These are phyloP conservation scores for Moxostoma hubbsi DNA, from an alignment of 2,797 vertebrate genomes.

Conservation along the genomic window DNA sequence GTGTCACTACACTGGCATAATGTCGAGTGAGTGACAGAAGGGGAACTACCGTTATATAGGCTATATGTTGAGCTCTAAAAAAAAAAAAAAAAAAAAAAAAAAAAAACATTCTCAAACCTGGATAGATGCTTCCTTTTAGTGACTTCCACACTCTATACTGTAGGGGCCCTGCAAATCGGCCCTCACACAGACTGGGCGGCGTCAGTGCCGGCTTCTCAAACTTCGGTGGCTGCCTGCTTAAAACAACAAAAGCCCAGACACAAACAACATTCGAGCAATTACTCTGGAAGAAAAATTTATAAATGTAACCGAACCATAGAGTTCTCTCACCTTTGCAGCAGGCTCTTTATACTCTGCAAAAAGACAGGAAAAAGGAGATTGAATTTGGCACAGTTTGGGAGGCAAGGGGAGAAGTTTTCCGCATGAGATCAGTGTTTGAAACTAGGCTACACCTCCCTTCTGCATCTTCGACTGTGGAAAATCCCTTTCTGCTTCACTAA, in stretches of 20 bases:
- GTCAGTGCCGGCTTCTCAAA: conserved; percentile 79
- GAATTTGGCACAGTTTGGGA: conserved; percentile 65
- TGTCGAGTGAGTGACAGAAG: too few relatives aligned
- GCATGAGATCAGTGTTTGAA: conserved; percentile 79
- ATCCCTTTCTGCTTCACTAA: conserved; percentile 67
- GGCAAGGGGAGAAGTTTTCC: conserved; percentile 66
- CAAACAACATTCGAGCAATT: conserved; percentile 23
- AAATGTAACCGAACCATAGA: conserved; percentile 9
- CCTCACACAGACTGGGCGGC: conserved; percentile 78
- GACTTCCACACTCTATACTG: conserved; percentile 86
- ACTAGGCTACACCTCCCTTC: conserved; percentile 65
- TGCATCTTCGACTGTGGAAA: conserved; percentile 65
- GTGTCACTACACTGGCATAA: too few relatives aligned
- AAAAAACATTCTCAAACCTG: conserved; percentile 68
- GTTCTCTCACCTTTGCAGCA: conserved; percentile 80
- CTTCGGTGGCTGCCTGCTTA: conserved; percentile 77
- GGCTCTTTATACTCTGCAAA: conserved; percentile 78
- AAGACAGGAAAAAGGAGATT: conserved; percentile 53
- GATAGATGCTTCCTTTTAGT: conserved; percentile 81
- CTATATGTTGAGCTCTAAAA: too few relatives aligned
- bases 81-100: not conserved
- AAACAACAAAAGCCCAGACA: conserved; percentile 33
- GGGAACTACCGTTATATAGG: too few relatives aligned
- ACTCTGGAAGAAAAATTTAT: conserved; percentile 4
- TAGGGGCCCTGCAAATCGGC: conserved; percentile 81